phyloP scores from a whole-genome alignment of 2,797 vertebrate genomes.

The Chloroceryle amazona region DNA sequence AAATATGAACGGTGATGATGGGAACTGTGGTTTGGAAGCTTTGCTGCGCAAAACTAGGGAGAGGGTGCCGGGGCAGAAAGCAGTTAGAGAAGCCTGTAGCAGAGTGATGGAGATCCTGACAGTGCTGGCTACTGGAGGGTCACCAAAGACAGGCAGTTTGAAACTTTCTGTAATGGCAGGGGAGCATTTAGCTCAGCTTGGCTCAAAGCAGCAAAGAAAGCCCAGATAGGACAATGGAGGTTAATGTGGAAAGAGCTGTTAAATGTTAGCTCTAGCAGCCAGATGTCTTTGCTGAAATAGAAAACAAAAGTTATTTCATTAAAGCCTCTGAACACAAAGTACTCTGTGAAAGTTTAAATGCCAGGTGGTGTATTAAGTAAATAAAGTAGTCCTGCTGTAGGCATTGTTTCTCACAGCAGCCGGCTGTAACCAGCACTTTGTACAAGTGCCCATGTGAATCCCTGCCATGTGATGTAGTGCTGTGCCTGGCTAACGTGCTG shows the following conservation, averaged over 20 bases:
- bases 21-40: neutral
- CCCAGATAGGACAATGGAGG: neutral
- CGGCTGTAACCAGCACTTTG: neutral
- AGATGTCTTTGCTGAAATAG: neutral
- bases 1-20: rapidly evolving
- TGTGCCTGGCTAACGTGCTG: neutral
- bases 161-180: neutral
- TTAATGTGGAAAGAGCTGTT: neutral
- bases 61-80: neutral
- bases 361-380: slow-evolving; percentile 71
- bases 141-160: neutral
- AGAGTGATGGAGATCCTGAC: neutral
- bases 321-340: slow-evolving; percentile 41
- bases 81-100: neutral
- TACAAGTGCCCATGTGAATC: neutral
- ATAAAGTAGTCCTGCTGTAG: slow-evolving; percentile 54
- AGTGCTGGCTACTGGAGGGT: neutral
- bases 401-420: slow-evolving; percentile 53
- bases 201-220: neutral
- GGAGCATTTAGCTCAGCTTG: neutral
- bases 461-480: neutral
- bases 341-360: slow-evolving; percentile 15
- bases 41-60: neutral
- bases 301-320: slow-evolving; percentile 37
- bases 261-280: neutral